A percentile compares a stretch with the other conserved stretches of the same genome.
phyloP scores from a whole-genome alignment of 2,113 vertebrate species.

The Monopterus albus region DNA sequence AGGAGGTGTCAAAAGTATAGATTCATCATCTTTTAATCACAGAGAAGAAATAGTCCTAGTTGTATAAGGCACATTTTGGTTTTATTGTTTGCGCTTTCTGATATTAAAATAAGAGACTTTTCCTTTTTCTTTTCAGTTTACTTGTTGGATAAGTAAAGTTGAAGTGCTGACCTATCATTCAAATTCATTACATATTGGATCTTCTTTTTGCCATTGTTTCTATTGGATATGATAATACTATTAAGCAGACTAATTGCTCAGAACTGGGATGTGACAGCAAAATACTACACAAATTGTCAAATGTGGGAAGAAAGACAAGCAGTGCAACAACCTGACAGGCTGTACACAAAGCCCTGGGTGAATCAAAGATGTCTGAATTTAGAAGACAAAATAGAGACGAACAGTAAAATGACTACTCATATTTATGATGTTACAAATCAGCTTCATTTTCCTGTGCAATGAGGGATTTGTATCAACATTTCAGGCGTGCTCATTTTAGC shows the following conservation, averaged over 20 bases:
- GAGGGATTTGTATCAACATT: no score
- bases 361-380: not conserved
- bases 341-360: not conserved
- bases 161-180: not conserved
- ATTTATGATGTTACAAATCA: not conserved
- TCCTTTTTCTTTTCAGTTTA: not conserved
- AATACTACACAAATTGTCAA: not conserved
- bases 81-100: not conserved
- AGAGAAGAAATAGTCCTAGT: not conserved
- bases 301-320: not conserved
- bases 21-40: not conserved
- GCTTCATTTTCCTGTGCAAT: no score
- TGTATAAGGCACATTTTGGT: not conserved
- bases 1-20: not conserved
- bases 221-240: not conserved
- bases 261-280: not conserved
- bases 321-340: not conserved
- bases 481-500: no score
- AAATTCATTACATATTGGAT: not conserved
- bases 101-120: not conserved
- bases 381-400: not conserved
- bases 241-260: not conserved
- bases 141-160: not conserved
- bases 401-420: not conserved
- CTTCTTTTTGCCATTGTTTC: not conserved